Base-by-base conservation (phyloP, 2,888 invertebrate species). In the Cephonodes hylas region DNA sequence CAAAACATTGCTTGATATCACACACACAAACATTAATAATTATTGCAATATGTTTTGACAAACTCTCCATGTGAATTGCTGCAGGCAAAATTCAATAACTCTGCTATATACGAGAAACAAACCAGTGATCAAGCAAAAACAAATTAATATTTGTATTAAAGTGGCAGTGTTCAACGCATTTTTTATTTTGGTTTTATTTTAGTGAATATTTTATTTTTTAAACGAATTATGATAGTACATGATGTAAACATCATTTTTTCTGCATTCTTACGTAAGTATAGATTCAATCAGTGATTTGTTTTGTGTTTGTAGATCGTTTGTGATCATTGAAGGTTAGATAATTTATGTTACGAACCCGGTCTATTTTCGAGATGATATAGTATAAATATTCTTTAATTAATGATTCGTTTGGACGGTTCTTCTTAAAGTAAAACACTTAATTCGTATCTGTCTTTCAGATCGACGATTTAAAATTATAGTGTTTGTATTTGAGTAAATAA, bases 1-100 rank as follows among this genome's bases (percentile, higher is more conserved):
- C 84, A 84, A 81, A 85, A 85, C 85, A 84, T 83, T 83, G 75
- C 71, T 75, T 71, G 60, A 71, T 68, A 65, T 63, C 66, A 68
- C 65, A 75, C 63, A 73, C 70, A 75, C 72, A 72, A 69, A 73
- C 57, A 38, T 20, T 34, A 22, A 42, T 2, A 38, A 57, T 23
- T 22, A 22, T n/a, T 22, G 2, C 38, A 34, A 38, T 2, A 42
- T 38, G 22, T 22, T 27, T 38, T 38, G 18, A 57, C 20, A 38
- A 22, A 57, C 7, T 38, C 38, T 38, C 20, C 20, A 8, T 8
- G 42, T 58, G 38, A 38, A 58, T 10, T 58, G 22, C 23, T 22
- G 7, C 23, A 42, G n/a, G 5, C 23, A 22, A 2, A 23, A 53
- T 7, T 48, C 25, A 15, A n/a, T 53, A 27, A 38, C 23, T 34